A percentile compares a stretch with the other conserved stretches of the same genome.
These are phyloP conservation scores for Sebastes matsubarae DNA, from an alignment of 2,797 vertebrate genomes.

Conservation along the genomic window DNA sequence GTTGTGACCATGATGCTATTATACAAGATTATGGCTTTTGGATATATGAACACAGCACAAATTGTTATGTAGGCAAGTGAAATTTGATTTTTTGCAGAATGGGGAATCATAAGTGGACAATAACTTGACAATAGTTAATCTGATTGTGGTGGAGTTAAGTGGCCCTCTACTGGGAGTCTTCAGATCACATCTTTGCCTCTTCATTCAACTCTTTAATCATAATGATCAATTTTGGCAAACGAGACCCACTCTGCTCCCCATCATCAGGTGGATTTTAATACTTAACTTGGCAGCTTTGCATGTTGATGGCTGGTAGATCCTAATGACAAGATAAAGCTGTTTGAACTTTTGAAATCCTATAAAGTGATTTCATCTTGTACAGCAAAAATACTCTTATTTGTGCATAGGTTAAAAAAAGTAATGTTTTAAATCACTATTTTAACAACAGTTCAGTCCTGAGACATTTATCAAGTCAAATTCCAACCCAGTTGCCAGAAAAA, in stretches of 20 bases:
- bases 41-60: neutral
- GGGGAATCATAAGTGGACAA: slow-evolving; percentile 18
- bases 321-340: neutral
- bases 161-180: slow-evolving; percentile 3
- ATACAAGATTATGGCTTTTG: slow-evolving; percentile 28
- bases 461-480: neutral
- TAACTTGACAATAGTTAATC: slow-evolving; percentile 22
- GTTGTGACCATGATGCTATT: slow-evolving; percentile 7
- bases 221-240: slow-evolving; percentile 18
- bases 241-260: neutral
- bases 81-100: slow-evolving; percentile 20
- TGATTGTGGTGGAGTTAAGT: slow-evolving; percentile 30
- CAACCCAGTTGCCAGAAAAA: too few species aligned
- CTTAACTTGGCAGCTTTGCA: neutral
- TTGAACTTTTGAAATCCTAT: neutral
- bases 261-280: neutral
- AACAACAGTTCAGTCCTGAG: neutral
- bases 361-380: neutral
- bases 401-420: neutral
- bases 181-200: slow-evolving; percentile 11
- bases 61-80: neutral
- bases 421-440: too few species aligned
- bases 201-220: slow-evolving; percentile 17
- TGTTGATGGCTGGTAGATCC: neutral
- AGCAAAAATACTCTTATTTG: neutral